These are phyloP conservation scores for Aramus guarauna DNA, from an alignment of 2,113 vertebrate genomes.

Conservation along the genomic window DNA sequence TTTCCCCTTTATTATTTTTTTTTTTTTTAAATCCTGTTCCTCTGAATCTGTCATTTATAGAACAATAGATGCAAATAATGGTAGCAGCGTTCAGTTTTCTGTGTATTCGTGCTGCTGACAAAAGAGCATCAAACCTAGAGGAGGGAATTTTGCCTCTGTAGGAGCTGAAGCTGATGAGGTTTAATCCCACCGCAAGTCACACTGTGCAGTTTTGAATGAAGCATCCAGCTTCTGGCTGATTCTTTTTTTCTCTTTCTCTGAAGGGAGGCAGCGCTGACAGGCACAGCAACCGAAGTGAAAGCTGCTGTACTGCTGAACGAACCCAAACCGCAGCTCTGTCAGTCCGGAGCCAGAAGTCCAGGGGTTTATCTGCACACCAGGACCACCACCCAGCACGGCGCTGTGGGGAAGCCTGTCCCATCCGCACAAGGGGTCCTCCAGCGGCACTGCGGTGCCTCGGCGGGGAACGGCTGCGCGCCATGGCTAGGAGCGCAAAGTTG, in stretches of 20 bases:
- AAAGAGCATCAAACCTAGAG: neutral
- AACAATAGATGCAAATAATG: slow-evolving; percentile 60
- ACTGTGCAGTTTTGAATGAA: slow-evolving; percentile 13
- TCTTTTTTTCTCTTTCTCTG: neutral
- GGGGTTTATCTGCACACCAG: neutral
- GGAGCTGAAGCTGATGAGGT: neutral
- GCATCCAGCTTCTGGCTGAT: neutral
- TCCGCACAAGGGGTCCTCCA: neutral
- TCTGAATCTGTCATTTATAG: slow-evolving; percentile 50
- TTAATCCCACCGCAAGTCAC: neutral
- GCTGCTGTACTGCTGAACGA: neutral
- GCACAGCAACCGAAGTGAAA: neutral
- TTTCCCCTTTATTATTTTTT: neutral
- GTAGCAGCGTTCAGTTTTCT: slow-evolving; percentile 36
- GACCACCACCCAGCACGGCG: neutral
- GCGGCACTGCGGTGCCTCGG: accelerated
- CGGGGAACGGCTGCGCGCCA: accelerated
- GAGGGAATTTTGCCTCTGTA: neutral
- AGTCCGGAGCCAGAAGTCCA: neutral
- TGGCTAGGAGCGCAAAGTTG: accelerated
- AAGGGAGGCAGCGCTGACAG: neutral
- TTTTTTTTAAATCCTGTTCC: neutral
- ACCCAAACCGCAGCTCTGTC: neutral
- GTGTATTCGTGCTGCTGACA: neutral
- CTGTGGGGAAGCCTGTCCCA: too few species aligned